Evolutionary conservation across 2,888 invertebrate species (phyloP).

Genomic region (Stramonita haemastoma): DNA sequence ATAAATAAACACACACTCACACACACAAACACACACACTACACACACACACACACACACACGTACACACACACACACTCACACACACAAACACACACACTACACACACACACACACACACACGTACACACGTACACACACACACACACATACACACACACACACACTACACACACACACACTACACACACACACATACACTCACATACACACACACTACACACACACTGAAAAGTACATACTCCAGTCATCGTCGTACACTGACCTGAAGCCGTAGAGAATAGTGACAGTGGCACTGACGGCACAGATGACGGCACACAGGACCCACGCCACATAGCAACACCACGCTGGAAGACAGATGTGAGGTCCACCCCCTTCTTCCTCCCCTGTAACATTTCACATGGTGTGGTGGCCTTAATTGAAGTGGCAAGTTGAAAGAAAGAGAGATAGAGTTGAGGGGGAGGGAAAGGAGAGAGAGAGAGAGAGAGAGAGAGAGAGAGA

Average conservation of each 20-base stretch:
- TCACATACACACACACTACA: not conserved
- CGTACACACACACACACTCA: no score
- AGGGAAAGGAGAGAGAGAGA: not conserved
- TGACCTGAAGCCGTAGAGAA: constrained; percentile 72
- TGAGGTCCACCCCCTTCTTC: constrained; percentile 45
- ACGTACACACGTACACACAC: no score
- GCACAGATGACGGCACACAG: constrained; percentile 63
- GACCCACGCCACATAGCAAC: constrained; percentile 71
- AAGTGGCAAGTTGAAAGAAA: not conserved
- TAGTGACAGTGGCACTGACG: constrained; percentile 66
- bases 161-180: not conserved
- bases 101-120: no score
- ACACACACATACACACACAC: not conserved
- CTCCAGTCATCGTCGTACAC: no score
- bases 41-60: no score
- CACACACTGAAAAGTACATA: not conserved
- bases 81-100: no score
- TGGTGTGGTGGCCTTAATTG: not conserved
- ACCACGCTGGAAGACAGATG: constrained; percentile 70
- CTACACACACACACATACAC: not conserved
- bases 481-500: not conserved
- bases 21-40: no score
- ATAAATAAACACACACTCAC: no score
- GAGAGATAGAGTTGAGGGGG: not conserved
- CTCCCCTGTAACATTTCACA: constrained; percentile 33